phyloP scores from a whole-genome alignment of 2,113 vertebrate species.

The Isurus oxyrinchus region DNA sequence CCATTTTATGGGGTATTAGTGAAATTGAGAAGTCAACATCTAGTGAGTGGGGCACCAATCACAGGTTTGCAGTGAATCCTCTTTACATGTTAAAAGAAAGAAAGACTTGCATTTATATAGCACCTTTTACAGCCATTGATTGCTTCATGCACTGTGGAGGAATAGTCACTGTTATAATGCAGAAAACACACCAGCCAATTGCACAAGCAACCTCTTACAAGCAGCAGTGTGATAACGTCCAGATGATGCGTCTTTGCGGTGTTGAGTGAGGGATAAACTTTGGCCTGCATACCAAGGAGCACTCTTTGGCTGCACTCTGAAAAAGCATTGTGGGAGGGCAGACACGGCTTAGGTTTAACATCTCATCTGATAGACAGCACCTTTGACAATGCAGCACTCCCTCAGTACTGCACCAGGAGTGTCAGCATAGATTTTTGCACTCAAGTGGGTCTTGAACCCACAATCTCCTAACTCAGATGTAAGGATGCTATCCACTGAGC shows the following conservation, averaged over 20 bases:
- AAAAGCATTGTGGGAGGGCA: background rate
- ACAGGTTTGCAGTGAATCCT: background rate
- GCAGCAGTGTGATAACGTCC: too few species aligned
- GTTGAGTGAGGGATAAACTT: background rate
- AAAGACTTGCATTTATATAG: too few species aligned
- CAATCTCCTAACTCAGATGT: background rate
- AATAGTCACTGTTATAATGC: too few species aligned
- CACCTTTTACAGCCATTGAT: too few species aligned
- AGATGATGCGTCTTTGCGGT: background rate
- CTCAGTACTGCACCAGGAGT: background rate
- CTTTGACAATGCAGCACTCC: background rate
- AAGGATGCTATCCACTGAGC: too few species aligned
- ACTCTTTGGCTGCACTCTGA: background rate
- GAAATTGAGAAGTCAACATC: too few species aligned
- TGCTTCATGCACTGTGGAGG: too few species aligned
- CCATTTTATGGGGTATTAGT: too few species aligned
- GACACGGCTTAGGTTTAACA: too few species aligned
- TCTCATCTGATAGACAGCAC: background rate
- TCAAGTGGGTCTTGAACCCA: background rate
- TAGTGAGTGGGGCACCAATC: too few species aligned
- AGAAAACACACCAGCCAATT: too few species aligned
- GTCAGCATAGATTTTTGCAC: background rate
- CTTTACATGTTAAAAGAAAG: background rate
- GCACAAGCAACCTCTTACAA: too few species aligned
- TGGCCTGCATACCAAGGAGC: background rate